Evolutionary conservation across 2,113 vertebrate species (phyloP).

Genomic region (Xiphophorus couchianus): DNA sequence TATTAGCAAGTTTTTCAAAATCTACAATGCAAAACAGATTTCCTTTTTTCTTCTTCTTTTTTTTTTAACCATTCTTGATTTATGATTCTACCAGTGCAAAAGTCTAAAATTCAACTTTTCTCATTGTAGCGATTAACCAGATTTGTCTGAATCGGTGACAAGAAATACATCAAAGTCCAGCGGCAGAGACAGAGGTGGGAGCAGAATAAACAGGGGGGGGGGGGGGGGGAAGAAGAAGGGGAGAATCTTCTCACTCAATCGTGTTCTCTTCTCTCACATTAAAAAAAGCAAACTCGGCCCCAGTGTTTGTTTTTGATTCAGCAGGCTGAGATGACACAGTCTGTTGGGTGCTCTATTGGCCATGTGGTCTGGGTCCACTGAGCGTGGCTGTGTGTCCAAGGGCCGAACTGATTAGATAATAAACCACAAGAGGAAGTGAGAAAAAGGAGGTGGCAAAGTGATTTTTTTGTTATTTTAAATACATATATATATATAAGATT

Average conservation of each 20-base stretch:
- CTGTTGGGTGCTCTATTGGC: constrained; percentile 82
- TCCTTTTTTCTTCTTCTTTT: neutral
- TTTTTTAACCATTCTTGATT: neutral
- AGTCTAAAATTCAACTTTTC: neutral
- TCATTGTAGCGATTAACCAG: neutral
- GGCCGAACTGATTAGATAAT: constrained; percentile 77
- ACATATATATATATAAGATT: neutral
- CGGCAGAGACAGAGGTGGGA: constrained; percentile 45
- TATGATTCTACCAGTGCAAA: neutral
- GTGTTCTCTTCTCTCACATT: constrained; percentile 13
- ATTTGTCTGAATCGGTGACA: constrained; percentile 15
- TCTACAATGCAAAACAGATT: neutral
- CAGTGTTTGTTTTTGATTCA: constrained; percentile 81
- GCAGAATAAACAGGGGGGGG: constrained; percentile 44
- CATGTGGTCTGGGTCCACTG: constrained; percentile 80
- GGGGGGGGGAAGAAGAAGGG: constrained; percentile 1
- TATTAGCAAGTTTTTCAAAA: neutral
- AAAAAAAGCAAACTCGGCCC: constrained; percentile 55
- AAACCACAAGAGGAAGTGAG: constrained; percentile 63
- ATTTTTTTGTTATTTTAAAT: constrained; percentile 8
- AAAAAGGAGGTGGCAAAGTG: constrained; percentile 2
- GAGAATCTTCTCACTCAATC: constrained; percentile 55
- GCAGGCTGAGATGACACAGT: constrained; percentile 82
- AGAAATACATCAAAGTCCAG: constrained; percentile 48
- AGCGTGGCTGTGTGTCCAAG: constrained; percentile 74